Base-by-base conservation (phyloP, 1,140 invertebrate genomes). In the Caenorhabditis inopinata region DNA sequence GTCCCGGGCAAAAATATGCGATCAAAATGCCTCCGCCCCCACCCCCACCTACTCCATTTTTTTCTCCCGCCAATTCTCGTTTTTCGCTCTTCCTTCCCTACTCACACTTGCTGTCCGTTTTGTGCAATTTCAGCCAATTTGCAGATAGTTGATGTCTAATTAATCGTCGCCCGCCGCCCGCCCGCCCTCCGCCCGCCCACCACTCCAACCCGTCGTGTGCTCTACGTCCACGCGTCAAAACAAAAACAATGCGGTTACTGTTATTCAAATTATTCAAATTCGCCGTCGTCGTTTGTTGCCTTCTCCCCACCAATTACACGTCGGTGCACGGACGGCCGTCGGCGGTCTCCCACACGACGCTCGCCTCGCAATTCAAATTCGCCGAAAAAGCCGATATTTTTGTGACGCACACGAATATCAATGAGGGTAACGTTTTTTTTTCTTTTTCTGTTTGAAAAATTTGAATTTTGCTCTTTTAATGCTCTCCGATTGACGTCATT, bases 331-430 rank as follows among this genome's bases (percentile, higher is more conserved):
- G 12, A 42, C 58, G 58, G 35, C 58, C 58, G 38, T 38, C 58
- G n/a, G n/a, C n/a, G 58, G 32, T 68, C n/a, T 42, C 58, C 32
- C 58, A 68, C n/a, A 68, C 58, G 11, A 18, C 32, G 38, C 58
- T 68, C 18, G 58, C 58, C 16, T 68, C 58, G 11, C 58, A 68
- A 68, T 68, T 68, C 58, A 68, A 68, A 68, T 68, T 68, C 32
- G 58, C 58, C 58, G 58, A 68, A 68, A 68, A 68, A 68, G 58
- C 58, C 32, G 58, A 68, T 68, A 68, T 68, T 68, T 68, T 68
- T 68, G 58, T 68, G 58, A 68, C 58, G 58, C 58, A 68, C 58
- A 68, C 11, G 58, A 68, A 68, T 68, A 68, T 68, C 58, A 68
- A 68, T 68, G 58, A 68, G 27, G 58, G 58, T 68, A 68, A 4